phyloP scores from a whole-genome alignment of 2,888 invertebrate species.

The Sinopyrophorus schimmeli region DNA sequence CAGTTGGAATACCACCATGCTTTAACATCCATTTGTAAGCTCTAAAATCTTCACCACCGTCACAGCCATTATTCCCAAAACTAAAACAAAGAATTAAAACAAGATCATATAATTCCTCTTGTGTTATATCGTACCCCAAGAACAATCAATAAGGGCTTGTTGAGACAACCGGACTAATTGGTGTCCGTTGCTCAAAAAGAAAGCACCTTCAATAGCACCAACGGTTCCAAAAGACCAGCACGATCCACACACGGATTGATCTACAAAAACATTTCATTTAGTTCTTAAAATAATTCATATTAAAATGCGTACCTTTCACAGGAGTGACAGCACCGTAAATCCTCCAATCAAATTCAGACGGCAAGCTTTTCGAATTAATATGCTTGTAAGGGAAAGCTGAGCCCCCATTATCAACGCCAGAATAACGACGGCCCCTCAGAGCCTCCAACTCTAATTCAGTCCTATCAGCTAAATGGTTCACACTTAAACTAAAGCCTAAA shows the following conservation, averaged over 20 bases:
- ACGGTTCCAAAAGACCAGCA: constrained; percentile 97
- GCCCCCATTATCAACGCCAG: constrained; percentile 74
- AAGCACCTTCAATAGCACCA: constrained; percentile 90
- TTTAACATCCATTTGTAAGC: constrained; percentile 92
- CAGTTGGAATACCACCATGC: constrained; percentile 84
- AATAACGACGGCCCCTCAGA: constrained; percentile 68
- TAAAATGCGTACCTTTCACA: constrained; percentile 72
- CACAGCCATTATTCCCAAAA: constrained; percentile 94
- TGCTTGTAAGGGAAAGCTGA: constrained; percentile 74
- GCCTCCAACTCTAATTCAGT: constrained; percentile 76
- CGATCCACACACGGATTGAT: constrained; percentile 96
- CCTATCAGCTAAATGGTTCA: constrained; percentile 89
- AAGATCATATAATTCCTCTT: neutral
- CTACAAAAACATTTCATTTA: no score
- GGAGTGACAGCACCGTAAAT: constrained; percentile 91
- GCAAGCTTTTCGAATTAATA: constrained; percentile 62
- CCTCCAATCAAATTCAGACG: constrained; percentile 87
- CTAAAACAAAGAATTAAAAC: constrained; percentile 44
- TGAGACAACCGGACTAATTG: constrained; percentile 83
- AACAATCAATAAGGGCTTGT: constrained; percentile 93
- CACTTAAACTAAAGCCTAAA: constrained; percentile 70
- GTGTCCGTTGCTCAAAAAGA: constrained; percentile 80
- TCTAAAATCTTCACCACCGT: constrained; percentile 96
- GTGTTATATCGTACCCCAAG: constrained; percentile 73
- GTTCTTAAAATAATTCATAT: constrained; percentile 8